These are phyloP conservation scores for Corapipo altera DNA, from an alignment of 2,113 vertebrate genomes.

Conservation along the genomic window DNA sequence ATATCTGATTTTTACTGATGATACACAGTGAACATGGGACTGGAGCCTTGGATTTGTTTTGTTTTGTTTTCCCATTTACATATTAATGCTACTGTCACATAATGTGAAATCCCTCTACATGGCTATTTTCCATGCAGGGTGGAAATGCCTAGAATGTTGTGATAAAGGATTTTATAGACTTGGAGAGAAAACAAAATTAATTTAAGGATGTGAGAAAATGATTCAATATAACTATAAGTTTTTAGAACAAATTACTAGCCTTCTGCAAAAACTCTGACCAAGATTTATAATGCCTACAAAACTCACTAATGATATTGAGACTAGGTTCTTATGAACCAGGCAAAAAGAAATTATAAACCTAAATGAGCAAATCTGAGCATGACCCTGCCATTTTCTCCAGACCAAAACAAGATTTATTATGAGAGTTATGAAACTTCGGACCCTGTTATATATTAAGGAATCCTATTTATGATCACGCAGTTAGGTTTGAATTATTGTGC, in stretches of 20 bases:
- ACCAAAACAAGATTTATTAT: slow-evolving; percentile 32
- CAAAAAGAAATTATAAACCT: slow-evolving; percentile 30
- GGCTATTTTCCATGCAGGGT: not conserved
- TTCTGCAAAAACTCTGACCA: not conserved
- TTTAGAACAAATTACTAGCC: slow-evolving; percentile 18
- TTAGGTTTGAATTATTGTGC: slow-evolving; percentile 24
- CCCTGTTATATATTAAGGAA: not conserved
- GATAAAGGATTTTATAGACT: not conserved
- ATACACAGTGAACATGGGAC: not conserved
- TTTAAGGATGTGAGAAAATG: not conserved
- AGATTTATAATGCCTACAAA: slow-evolving; percentile 16
- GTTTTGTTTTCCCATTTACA: not conserved
- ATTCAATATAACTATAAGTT: not conserved
- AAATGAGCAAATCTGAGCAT: not conserved
- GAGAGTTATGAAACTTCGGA: slow-evolving; percentile 10
- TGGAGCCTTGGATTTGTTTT: not conserved
- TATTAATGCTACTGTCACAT: not conserved
- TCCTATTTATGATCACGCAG: slow-evolving; percentile 10
- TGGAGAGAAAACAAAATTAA: slow-evolving; percentile 9
- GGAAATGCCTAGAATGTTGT: not conserved
- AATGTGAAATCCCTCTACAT: not conserved
- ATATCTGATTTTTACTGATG: not conserved
- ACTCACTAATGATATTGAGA: not conserved
- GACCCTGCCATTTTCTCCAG: not conserved
- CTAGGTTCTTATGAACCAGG: not conserved